phyloP scores from a whole-genome alignment of 2,113 vertebrate genomes.

The Argyrosomus japonicus region DNA sequence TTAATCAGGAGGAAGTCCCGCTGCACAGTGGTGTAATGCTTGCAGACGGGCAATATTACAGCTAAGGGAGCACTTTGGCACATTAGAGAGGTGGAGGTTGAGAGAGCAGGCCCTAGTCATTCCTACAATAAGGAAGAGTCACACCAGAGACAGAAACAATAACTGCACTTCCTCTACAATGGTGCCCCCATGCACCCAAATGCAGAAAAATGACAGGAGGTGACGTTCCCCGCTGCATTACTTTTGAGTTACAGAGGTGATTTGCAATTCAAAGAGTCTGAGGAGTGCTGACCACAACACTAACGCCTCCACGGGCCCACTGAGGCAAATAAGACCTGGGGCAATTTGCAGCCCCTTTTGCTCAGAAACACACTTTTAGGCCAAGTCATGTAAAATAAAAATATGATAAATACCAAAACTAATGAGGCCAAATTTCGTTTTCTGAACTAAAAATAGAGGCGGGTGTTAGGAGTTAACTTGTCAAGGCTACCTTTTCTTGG shows the following conservation, averaged over 20 bases:
- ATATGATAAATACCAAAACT: slow-evolving; percentile 83
- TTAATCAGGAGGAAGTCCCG: slow-evolving; percentile 65
- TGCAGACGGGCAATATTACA: slow-evolving; percentile 71
- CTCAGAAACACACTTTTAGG: slow-evolving; percentile 79
- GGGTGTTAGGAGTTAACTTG: slow-evolving; percentile 60
- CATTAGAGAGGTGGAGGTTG: slow-evolving; percentile 73
- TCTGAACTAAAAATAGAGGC: slow-evolving; percentile 70
- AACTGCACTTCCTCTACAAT: slow-evolving; percentile 79
- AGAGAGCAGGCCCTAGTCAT: slow-evolving; percentile 72
- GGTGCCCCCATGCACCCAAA: slow-evolving; percentile 83
- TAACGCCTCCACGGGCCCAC: slow-evolving; percentile 80
- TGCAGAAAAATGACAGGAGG: slow-evolving; percentile 87
- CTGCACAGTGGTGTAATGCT: slow-evolving; percentile 64
- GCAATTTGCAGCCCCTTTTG: slow-evolving; percentile 81
- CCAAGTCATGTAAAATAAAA: slow-evolving; percentile 83
- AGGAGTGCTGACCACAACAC: slow-evolving; percentile 92
- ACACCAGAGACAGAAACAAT: slow-evolving; percentile 85
- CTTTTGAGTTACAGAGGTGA: slow-evolving; percentile 93
- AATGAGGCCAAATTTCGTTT: slow-evolving; percentile 81
- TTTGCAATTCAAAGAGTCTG: slow-evolving; percentile 97
- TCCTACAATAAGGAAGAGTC: slow-evolving; percentile 83
- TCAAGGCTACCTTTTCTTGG: slow-evolving; percentile 74
- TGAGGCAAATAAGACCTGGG: slow-evolving; percentile 84
- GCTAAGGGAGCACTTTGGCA: slow-evolving; percentile 71
- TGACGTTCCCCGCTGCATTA: slow-evolving; percentile 90